Conservation (phyloP, 2,797 vertebrate species). For the Thalassophryne amazonica region DNA sequence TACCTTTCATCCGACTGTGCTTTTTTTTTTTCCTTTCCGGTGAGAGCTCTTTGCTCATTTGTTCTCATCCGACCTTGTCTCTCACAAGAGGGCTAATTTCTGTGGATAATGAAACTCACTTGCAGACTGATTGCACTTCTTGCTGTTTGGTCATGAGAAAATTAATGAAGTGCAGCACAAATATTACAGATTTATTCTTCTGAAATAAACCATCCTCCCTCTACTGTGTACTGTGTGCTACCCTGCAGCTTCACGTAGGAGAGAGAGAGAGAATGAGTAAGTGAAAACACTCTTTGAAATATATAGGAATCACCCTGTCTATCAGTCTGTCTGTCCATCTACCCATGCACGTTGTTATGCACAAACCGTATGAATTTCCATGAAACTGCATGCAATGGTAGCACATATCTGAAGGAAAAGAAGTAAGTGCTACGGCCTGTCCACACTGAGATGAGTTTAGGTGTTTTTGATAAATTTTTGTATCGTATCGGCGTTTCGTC, state of each 20-base stretch:
- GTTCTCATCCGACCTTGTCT: slow-evolving; percentile 47
- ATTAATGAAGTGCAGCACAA: slow-evolving; percentile 55
- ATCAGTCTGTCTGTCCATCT: too few species aligned
- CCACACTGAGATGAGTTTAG: too few species aligned
- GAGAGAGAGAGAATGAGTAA: slow-evolving; percentile 36
- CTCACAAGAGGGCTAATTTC: slow-evolving; percentile 51
- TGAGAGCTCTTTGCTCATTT: slow-evolving; percentile 44
- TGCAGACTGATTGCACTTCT: slow-evolving; percentile 43
- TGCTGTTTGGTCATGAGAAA: slow-evolving; percentile 60
- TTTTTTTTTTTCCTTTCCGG: slow-evolving; percentile 28
- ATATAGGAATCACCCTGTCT: too few species aligned
- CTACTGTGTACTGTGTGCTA: slow-evolving; percentile 39
- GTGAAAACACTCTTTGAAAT: slow-evolving; percentile 29
- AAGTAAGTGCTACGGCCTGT: too few species aligned
- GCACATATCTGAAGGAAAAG: too few species aligned
- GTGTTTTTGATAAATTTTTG: too few species aligned
- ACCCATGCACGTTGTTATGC: too few species aligned
- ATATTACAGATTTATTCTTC: slow-evolving; percentile 46
- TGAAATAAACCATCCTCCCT: slow-evolving; percentile 49
- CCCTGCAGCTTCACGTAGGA: slow-evolving; percentile 13
- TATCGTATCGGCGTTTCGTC: too few species aligned
- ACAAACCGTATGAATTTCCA: too few species aligned
- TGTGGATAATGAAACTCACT: slow-evolving; percentile 48
- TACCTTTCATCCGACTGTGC: slow-evolving; percentile 40
- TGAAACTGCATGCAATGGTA: too few species aligned